Evolutionary conservation across 2,113 vertebrate species (phyloP).

Genomic region (Ia io): DNA sequence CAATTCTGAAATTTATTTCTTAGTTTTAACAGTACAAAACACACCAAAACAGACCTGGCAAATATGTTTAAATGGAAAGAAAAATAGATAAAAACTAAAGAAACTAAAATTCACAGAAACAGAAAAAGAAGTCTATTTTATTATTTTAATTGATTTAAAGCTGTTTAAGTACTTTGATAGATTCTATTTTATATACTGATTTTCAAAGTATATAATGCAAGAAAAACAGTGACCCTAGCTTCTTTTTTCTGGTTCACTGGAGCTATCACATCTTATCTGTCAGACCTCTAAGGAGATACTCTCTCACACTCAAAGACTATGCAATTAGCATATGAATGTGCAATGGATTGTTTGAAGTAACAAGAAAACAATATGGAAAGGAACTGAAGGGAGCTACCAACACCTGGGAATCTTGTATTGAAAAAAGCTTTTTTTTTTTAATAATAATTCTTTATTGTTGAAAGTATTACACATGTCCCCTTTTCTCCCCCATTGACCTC

Average conservation of each 20-base stretch:
- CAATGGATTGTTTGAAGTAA: constrained; percentile 74
- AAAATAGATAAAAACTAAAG: background rate
- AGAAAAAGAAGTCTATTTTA: background rate
- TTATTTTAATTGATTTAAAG: constrained; percentile 31
- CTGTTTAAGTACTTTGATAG: background rate
- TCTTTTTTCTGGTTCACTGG: constrained; percentile 75
- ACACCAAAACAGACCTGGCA: background rate
- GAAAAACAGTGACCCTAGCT: constrained; percentile 68
- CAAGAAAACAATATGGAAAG: constrained; percentile 74
- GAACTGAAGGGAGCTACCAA: constrained; percentile 66
- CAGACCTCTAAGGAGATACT: constrained; percentile 67
- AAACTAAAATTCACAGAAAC: background rate
- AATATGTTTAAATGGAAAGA: constrained; percentile 20
- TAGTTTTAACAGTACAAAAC: constrained; percentile 3
- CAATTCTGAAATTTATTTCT: constrained; percentile 44
- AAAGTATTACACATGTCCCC: too few relatives aligned
- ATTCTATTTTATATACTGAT: background rate
- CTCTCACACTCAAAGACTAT: constrained; percentile 69
- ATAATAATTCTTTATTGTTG: too few relatives aligned
- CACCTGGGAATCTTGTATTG: constrained; percentile 77
- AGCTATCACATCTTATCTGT: constrained; percentile 75
- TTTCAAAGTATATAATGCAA: constrained; percentile 69
- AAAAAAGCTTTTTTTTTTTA: constrained; percentile 69
- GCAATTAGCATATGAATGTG: constrained; percentile 79
- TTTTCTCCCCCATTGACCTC: too few relatives aligned